Evolutionary conservation across 2,888 invertebrate species (phyloP).

Genomic region (Marronus borbonicus): DNA sequence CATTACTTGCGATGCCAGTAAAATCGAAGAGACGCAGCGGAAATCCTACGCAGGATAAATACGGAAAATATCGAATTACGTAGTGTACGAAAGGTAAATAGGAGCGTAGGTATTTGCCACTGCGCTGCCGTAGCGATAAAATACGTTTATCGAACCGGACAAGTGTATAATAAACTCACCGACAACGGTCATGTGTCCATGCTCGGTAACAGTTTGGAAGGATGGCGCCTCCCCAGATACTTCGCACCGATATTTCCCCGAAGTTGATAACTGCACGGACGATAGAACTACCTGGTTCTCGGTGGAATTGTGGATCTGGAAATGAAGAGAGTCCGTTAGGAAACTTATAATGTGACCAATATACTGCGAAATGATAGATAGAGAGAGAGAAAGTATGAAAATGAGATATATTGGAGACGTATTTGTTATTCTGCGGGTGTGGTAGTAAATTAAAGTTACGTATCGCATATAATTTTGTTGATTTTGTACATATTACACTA

Average conservation of each 20-base stretch:
- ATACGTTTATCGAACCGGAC: neutral
- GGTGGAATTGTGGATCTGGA: constrained; percentile 79
- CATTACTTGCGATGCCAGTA: too few relatives aligned
- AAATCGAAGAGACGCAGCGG: too few relatives aligned
- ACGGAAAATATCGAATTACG: too few relatives aligned
- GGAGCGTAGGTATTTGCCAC: too few relatives aligned
- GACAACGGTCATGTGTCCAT: constrained; percentile 79
- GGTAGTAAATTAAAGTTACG: neutral
- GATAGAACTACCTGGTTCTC: constrained; percentile 78
- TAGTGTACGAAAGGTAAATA: too few relatives aligned
- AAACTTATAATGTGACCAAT: constrained; percentile 15
- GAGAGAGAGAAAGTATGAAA: neutral
- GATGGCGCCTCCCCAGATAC: constrained; percentile 82
- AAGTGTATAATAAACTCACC: constrained; percentile 72
- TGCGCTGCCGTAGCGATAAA: too few relatives aligned
- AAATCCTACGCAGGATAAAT: too few relatives aligned
- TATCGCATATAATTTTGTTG: too few relatives aligned
- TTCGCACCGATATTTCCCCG: constrained; percentile 80
- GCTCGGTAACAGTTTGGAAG: constrained; percentile 80
- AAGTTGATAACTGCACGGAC: constrained; percentile 77
- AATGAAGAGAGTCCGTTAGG: constrained; percentile 55
- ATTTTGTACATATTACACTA: too few relatives aligned
- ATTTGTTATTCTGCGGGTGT: neutral
- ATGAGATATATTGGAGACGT: neutral
- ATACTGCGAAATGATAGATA: neutral